phyloP scores from a whole-genome alignment of 2,113 vertebrate genomes.

The Leptodactylus fuscus region DNA sequence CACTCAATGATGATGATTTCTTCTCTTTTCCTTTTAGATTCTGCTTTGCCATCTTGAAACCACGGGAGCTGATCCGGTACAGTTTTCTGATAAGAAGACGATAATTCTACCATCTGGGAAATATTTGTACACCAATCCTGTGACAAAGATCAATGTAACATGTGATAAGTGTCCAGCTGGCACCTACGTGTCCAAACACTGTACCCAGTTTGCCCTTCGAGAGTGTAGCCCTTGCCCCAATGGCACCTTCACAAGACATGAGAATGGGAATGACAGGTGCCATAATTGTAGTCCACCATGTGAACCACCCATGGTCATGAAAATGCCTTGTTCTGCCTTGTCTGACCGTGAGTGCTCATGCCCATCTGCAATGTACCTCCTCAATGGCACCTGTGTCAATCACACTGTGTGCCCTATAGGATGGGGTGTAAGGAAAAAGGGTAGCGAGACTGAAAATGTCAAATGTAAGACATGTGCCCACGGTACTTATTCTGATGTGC shows the following conservation, averaged over 20 bases:
- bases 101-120: constrained; percentile 77
- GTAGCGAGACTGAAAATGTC: constrained; percentile 85
- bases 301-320: constrained; percentile 80
- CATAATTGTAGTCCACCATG: constrained; percentile 85
- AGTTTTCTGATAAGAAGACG: constrained; percentile 75
- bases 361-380: constrained; percentile 79
- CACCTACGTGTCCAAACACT: constrained; percentile 89
- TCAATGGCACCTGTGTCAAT: constrained; percentile 76
- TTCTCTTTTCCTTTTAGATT: constrained; percentile 77
- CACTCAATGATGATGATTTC: too few species aligned
- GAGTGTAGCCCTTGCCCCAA: constrained; percentile 86
- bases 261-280: constrained; percentile 90
- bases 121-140: constrained; percentile 82
- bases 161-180: constrained; percentile 98
- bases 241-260: constrained; percentile 87
- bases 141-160: constrained; percentile 80
- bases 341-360: constrained; percentile 88
- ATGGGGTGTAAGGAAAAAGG: constrained; percentile 86
- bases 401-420: constrained; percentile 84
- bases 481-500: constrained; percentile 88
- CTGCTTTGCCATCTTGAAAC: constrained; percentile 77
- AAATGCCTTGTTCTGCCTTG: constrained; percentile 82
- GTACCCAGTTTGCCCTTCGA: constrained; percentile 81
- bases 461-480: constrained; percentile 85
- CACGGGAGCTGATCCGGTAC: constrained; percentile 70